Evolutionary conservation across 2,888 invertebrate species (phyloP).

Genomic region (Polyploca ridens): DNA sequence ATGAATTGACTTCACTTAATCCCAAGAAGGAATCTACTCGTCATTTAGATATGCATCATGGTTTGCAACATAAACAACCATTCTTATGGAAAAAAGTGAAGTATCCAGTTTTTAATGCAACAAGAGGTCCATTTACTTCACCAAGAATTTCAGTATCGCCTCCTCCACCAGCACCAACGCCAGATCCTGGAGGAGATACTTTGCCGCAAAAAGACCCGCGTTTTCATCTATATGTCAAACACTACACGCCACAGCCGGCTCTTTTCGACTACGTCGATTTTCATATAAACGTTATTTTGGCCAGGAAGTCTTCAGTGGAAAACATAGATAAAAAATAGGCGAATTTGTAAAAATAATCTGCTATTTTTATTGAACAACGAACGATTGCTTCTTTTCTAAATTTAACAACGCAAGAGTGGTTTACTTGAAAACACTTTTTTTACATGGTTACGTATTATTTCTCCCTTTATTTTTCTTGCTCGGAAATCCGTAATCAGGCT

Average conservation of each 20-base stretch:
- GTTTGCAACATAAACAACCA: constrained; percentile 65
- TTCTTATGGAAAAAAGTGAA: constrained; percentile 71
- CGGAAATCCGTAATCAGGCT: constrained; percentile 84
- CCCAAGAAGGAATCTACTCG: constrained; percentile 47
- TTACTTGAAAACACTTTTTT: constrained; percentile 62
- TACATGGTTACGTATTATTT: constrained; percentile 67
- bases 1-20: constrained; percentile 63
- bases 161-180: constrained; percentile 53
- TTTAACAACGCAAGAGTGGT: constrained; percentile 50
- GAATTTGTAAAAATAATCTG: constrained; percentile 27
- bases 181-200: constrained; percentile 38
- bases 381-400: constrained; percentile 26
- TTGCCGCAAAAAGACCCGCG: constrained; percentile 62
- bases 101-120: constrained; percentile 41
- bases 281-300: constrained; percentile 66
- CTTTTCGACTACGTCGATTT: constrained; percentile 74
- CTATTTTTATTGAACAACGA: constrained; percentile 26
- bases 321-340: constrained; percentile 49
- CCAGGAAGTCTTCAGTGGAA: constrained; percentile 63
- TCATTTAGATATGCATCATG: constrained; percentile 60
- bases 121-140: constrained; percentile 66
- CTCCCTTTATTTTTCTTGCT: constrained; percentile 74
- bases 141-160: constrained; percentile 35
- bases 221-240: constrained; percentile 70
- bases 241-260: constrained; percentile 73